Percentiles rank a stretch among this genome's conserved stretches.
These are phyloP conservation scores for Azemiops feae DNA, from an alignment of 2,113 vertebrate species.

Conservation along the genomic window DNA sequence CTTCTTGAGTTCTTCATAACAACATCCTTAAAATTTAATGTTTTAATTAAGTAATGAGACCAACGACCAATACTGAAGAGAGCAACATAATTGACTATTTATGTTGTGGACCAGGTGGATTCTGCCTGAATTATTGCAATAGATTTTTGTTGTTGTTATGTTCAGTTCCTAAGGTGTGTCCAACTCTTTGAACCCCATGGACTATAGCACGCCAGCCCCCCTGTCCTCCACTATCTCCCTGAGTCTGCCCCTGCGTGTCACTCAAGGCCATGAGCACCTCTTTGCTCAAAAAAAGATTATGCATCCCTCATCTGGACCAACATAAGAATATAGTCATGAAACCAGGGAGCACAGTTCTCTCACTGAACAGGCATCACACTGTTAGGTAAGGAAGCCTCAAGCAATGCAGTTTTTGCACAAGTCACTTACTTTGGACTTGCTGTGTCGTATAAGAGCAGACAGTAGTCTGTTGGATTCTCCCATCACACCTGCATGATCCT, in stretches of 20 bases:
- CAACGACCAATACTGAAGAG: neutral
- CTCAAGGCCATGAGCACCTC: neutral
- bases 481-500: conserved; percentile 98
- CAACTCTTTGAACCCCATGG: neutral
- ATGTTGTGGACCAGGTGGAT: neutral
- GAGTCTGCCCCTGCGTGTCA: neutral
- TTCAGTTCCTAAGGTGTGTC: neutral
- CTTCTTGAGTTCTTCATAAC: neutral
- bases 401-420: neutral
- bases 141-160: neutral
- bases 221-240: neutral
- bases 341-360: neutral
- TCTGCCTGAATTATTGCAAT: neutral
- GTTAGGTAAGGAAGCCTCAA: neutral
- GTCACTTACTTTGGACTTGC: conserved; percentile 92
- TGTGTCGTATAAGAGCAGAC: conserved; percentile 95
- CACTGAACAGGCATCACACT: neutral
- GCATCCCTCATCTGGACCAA: neutral
- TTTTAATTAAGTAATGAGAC: neutral
- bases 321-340: neutral
- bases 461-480: conserved; percentile 97
- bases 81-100: neutral
- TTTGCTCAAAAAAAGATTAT: neutral
- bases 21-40: neutral
- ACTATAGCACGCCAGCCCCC: neutral